Evolutionary conservation across 2,888 invertebrate genomes (phyloP).

Genomic region (Bhutanitis thaidina): DNA sequence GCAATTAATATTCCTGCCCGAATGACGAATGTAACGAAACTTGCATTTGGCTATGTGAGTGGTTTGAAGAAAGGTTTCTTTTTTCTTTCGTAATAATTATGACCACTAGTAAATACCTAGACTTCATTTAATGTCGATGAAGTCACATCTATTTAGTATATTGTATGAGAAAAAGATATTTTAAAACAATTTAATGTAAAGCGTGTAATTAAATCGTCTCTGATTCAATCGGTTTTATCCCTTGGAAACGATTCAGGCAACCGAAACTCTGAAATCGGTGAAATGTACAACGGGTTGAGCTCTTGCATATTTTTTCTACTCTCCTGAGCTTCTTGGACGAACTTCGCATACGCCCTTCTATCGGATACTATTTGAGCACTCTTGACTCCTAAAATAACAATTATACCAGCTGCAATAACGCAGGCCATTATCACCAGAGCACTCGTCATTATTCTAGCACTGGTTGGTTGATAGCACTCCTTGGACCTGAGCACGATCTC

Average conservation of each 20-base stretch:
- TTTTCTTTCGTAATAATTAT: too few species aligned
- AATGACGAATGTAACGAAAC: too few species aligned
- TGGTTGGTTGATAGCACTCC: constrained; percentile 55
- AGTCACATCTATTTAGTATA: too few species aligned
- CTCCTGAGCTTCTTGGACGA: constrained; percentile 63
- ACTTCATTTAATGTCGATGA: too few species aligned
- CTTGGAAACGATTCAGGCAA: constrained; percentile 75
- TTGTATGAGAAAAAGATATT: too few species aligned
- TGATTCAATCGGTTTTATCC: constrained; percentile 52
- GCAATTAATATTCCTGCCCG: too few species aligned
- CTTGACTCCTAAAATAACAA: constrained; percentile 60
- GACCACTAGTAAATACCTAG: too few species aligned
- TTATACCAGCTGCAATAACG: constrained; percentile 68
- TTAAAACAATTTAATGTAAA: too few species aligned
- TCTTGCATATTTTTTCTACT: constrained; percentile 60
- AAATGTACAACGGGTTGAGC: constrained; percentile 82
- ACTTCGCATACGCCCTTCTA: constrained; percentile 75
- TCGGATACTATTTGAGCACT: constrained; percentile 68
- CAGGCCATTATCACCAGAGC: constrained; percentile 59
- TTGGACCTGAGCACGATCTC: constrained; percentile 56
- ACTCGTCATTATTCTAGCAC: constrained; percentile 55
- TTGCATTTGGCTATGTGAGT: too few species aligned
- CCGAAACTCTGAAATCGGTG: constrained; percentile 78
- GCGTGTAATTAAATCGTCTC: too few species aligned
- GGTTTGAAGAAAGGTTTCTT: too few species aligned